These are phyloP conservation scores for Laothoe populi DNA, from an alignment of 2,888 invertebrate species.

Conservation along the genomic window DNA sequence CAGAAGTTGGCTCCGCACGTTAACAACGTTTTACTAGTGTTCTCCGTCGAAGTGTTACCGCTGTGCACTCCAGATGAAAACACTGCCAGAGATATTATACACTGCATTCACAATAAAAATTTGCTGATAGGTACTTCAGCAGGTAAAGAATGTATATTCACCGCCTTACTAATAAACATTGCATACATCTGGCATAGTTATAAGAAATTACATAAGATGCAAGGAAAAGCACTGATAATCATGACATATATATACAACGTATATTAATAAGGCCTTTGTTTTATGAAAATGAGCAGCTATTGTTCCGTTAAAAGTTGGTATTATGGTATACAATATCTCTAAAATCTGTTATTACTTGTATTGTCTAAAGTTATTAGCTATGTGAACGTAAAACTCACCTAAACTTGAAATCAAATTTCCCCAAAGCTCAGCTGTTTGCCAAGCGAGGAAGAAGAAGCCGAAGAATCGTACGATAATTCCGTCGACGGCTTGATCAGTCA, in stretches of 20 bases:
- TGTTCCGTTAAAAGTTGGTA: not conserved
- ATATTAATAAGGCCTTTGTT: too few relatives aligned
- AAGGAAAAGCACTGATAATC: too few relatives aligned
- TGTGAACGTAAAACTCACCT: conserved; percentile 83
- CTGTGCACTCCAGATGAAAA: conserved; percentile 91
- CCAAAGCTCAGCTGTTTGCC: conserved; percentile 98
- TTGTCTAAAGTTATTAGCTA: not conserved
- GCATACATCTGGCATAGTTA: too few relatives aligned
- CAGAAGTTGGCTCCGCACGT: conserved; percentile 94
- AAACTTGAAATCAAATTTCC: conserved; percentile 98
- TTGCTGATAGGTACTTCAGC: conserved; percentile 25
- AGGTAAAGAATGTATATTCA: not conserved
- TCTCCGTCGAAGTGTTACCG: conserved; percentile 69
- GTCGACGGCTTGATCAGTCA: conserved; percentile 94
- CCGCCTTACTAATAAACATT: too few relatives aligned
- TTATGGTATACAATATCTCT: not conserved
- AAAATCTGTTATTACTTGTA: not conserved
- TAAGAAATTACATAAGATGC: too few relatives aligned
- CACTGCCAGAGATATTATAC: conserved; percentile 74
- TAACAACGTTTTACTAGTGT: conserved; percentile 80
- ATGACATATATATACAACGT: conserved; percentile 3
- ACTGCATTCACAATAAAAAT: conserved; percentile 25
- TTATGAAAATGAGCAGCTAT: not conserved
- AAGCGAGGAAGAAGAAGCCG: conserved; percentile 99
- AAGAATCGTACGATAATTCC: conserved; percentile 98